Evolutionary conservation across 2,888 invertebrate genomes (phyloP).

Genomic region (Ellobium chinense): DNA sequence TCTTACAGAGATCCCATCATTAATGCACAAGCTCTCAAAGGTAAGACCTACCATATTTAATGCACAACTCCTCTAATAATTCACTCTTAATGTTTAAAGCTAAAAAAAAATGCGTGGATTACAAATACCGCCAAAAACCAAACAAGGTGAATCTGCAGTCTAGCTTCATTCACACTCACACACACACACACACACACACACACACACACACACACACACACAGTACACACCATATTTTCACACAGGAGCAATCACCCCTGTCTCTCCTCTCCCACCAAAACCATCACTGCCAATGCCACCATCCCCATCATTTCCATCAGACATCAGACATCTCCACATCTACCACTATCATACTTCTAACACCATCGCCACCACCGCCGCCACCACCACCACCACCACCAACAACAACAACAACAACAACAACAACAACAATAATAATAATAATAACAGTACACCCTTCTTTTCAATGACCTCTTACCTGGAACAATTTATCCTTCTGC

Average conservation of each 20-base stretch:
- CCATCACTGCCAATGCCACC: neutral
- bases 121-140: no score
- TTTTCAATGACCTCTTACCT: no score
- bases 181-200: neutral
- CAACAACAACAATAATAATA: constrained; percentile 2
- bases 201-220: neutral
- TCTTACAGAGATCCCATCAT: no score
- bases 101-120: no score
- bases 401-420: neutral
- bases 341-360: neutral
- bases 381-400: neutral
- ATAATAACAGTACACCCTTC: neutral
- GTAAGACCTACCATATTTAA: no score
- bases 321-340: neutral
- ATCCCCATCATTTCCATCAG: neutral
- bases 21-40: no score
- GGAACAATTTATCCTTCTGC: no score
- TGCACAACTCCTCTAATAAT: no score
- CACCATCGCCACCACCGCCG: neutral
- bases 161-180: neutral
- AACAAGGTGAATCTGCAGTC: neutral
- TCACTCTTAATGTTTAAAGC: no score
- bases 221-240: neutral
- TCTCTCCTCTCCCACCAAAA: neutral
- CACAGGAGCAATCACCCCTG: neutral